Base-by-base conservation (phyloP, 2,888 invertebrate genomes). In the Branchinecta sandiegonensis region DNA sequence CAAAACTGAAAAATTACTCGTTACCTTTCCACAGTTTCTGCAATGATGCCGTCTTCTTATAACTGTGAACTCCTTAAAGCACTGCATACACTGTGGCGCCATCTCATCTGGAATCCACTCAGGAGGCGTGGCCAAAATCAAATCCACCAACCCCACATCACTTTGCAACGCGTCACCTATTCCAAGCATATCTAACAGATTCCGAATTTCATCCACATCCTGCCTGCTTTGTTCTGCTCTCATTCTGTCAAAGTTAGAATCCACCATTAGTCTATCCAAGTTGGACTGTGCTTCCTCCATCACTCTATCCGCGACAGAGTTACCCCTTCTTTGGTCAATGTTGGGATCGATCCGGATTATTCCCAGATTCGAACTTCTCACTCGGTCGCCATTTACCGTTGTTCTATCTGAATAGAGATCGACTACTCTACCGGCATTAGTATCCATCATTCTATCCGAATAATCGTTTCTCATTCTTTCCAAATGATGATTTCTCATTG, bases 21-120 rank as follows among this genome's bases (percentile, higher is more conserved):
- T 68, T 72, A 78, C 78, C 78, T 82, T 81, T 78, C 96, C 96
- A 80, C 96, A 99, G 79, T 95, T 95, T 74, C 97, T 82, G 77
- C 97, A 97, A 79, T 97, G 97, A 78, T 99, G 97, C 11, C 97
- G 81, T 17, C 97, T 84, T 63, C 96, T 85, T 74, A 99, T 90
- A 72, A 97, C 90, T 6, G 94, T 97, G 81, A 99, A 99, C 74
- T 87, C 87, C 17, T 89, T 86, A 70, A 86, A 84, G 78, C 99
- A 99, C 50, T 91, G 86, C 88, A 94, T 94, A 79, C 97, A 99
- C 69, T 87, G 84, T 0, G 91, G 89, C 56, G 91, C 91, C 72
- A 90, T 86, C 70, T 90, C 88, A 79, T 96, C 95, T 0, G 97
- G 97, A 71, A 97, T 87, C 97, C 97, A 97, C 68, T 87, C 85